Evolutionary conservation across 2,888 invertebrate species (phyloP).

Genomic region (Leptinotarsa haldemani): DNA sequence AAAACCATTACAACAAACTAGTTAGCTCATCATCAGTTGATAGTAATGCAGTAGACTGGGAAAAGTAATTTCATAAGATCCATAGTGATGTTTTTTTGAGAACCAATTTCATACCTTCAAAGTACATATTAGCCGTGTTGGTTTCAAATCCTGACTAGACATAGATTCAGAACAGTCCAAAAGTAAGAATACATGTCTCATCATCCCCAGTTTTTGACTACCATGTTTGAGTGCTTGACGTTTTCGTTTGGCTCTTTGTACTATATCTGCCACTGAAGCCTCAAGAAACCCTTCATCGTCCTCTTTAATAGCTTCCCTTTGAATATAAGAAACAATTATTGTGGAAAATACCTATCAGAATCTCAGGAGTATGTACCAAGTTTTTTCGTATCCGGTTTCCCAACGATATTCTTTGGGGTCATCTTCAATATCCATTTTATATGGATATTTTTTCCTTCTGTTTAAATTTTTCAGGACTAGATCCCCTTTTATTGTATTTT

Average conservation of each 20-base stretch:
- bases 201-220: slow-evolving; percentile 95
- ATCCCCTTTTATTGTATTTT: too few species aligned
- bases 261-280: slow-evolving; percentile 89
- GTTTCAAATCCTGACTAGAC: slow-evolving; percentile 95
- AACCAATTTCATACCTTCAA: slow-evolving; percentile 75
- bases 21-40: too few species aligned
- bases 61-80: too few species aligned
- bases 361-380: slow-evolving; percentile 73
- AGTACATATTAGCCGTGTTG: slow-evolving; percentile 88
- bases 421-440: slow-evolving; percentile 80
- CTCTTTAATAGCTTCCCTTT: slow-evolving; percentile 95
- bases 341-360: slow-evolving; percentile 7
- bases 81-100: not conserved
- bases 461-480: too few species aligned
- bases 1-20: too few species aligned
- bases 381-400: slow-evolving; percentile 96
- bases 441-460: too few species aligned
- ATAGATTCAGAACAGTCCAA: slow-evolving; percentile 95
- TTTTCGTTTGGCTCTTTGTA: slow-evolving; percentile 88
- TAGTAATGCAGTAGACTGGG: too few species aligned
- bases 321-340: slow-evolving; percentile 31
- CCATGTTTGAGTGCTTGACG: slow-evolving; percentile 77
- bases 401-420: slow-evolving; percentile 91
- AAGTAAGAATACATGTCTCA: slow-evolving; percentile 93
- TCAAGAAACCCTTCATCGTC: slow-evolving; percentile 94